Conservation (phyloP, 2,113 vertebrate genomes). For the Electrona antarctica region DNA sequence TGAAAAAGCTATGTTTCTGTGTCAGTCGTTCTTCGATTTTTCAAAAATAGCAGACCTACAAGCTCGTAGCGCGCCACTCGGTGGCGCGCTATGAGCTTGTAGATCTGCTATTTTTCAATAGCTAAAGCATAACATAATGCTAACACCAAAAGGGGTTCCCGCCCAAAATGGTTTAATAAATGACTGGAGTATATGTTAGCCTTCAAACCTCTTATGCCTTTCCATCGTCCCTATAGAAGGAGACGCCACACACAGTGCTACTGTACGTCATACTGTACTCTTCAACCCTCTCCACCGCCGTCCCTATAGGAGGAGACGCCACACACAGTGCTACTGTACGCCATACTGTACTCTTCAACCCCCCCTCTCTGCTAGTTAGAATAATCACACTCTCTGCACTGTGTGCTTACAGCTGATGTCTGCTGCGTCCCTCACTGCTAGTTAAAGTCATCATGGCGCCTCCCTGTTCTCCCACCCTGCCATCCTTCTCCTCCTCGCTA, state of each 20-base stretch:
- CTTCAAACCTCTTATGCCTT: slow-evolving; percentile 25
- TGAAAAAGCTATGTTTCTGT: too few relatives aligned
- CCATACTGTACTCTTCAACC: slow-evolving; percentile 10
- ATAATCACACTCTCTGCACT: slow-evolving; percentile 11
- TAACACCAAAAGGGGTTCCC: too few relatives aligned
- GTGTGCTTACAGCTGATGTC: slow-evolving; percentile 5
- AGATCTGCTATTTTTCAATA: too few relatives aligned
- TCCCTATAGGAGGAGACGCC: not conserved
- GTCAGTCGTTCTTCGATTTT: too few relatives aligned
- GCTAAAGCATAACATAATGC: too few relatives aligned
- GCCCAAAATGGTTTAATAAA: too few relatives aligned
- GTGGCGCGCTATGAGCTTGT: too few relatives aligned
- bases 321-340: too few relatives aligned
- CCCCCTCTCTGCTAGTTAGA: slow-evolving; percentile 40
- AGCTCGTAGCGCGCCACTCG: too few relatives aligned
- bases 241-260: too few relatives aligned
- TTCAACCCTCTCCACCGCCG: slow-evolving; percentile 31
- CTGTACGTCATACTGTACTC: not conserved
- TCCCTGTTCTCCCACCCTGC: slow-evolving; percentile 33
- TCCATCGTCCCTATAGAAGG: slow-evolving; percentile 23
- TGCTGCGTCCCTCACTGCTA: slow-evolving; percentile 57
- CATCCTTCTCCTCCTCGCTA: slow-evolving; percentile 51
- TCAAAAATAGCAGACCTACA: too few relatives aligned
- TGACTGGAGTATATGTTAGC: too few relatives aligned
- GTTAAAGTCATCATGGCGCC: slow-evolving; percentile 75